Percentiles rank a stretch among this genome's conserved stretches.
Conservation (phyloP, 2,888 invertebrate species). For the Volucella inanis region DNA sequence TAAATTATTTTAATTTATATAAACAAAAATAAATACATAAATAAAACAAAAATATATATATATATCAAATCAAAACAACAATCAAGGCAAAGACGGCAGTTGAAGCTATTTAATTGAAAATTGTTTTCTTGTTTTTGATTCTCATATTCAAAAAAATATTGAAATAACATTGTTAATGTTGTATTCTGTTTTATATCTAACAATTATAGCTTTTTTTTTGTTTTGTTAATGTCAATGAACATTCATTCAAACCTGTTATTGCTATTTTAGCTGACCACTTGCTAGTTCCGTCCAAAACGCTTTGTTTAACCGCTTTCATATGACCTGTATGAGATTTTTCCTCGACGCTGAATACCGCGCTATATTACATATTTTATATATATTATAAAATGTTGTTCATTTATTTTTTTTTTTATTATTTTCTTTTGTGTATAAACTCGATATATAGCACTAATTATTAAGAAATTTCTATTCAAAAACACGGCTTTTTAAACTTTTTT, state of each 20-base stretch:
- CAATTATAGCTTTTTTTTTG: conserved; percentile 57
- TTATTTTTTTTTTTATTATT: conserved; percentile 19
- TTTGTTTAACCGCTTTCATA: conserved; percentile 99
- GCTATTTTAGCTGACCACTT: conserved; percentile 99
- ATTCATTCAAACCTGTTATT: conserved; percentile 95
- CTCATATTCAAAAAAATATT: conserved; percentile 6
- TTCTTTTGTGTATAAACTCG: conserved; percentile 5
- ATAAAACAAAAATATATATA: neutral
- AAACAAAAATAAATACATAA: conserved; percentile 12
- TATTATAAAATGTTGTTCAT: conserved; percentile 44
- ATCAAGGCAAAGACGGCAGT: conserved; percentile 59
- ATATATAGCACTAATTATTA: neutral
- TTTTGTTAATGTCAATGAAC: conserved; percentile 60
- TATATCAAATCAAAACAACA: conserved; percentile 12
- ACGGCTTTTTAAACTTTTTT: neutral
- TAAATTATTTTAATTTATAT: conserved; percentile 25
- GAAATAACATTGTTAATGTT: conserved; percentile 49
- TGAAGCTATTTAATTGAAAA: conserved; percentile 48
- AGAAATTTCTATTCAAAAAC: neutral
- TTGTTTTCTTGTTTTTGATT: conserved; percentile 28
- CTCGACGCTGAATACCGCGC: conserved; percentile 98
- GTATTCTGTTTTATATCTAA: conserved; percentile 40
- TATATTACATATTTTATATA: conserved; percentile 81
- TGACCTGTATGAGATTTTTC: conserved; percentile 96
- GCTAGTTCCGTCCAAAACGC: conserved; percentile 99